A percentile compares a stretch with the other conserved stretches of the same genome.
These are phyloP conservation scores for Siniperca chuatsi DNA, from an alignment of 2,113 vertebrate genomes.

Conservation along the genomic window DNA sequence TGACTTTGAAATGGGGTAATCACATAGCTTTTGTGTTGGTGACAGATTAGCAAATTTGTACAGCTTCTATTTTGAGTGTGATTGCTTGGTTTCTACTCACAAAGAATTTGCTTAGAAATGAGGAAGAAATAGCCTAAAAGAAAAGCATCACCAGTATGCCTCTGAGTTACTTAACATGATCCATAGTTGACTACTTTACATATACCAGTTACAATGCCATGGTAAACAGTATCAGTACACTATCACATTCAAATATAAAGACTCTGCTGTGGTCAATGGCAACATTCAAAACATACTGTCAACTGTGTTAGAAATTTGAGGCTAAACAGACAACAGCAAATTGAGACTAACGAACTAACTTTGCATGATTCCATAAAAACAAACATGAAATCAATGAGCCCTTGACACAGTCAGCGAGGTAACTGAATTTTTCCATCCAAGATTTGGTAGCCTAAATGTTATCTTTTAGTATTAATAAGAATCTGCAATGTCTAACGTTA, in stretches of 20 bases:
- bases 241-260: not conserved
- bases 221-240: not conserved
- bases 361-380: too few species aligned
- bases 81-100: not conserved
- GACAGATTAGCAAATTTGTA: not conserved
- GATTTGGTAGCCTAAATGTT: not conserved
- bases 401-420: too few species aligned
- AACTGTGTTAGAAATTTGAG: too few species aligned
- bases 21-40: not conserved
- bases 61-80: not conserved
- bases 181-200: conserved; percentile 11
- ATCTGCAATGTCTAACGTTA: not conserved
- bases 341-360: too few species aligned
- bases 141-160: not conserved
- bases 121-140: not conserved
- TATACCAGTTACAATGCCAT: not conserved
- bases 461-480: not conserved
- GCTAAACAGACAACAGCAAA: too few species aligned
- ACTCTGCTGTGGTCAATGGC: not conserved
- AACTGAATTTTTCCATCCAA: not conserved
- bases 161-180: not conserved
- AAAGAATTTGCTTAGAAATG: not conserved
- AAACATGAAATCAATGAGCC: not conserved
- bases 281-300: not conserved
- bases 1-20: not conserved